phyloP scores from a whole-genome alignment of 2,797 vertebrate species.

The Lutjanus argentimaculatus region DNA sequence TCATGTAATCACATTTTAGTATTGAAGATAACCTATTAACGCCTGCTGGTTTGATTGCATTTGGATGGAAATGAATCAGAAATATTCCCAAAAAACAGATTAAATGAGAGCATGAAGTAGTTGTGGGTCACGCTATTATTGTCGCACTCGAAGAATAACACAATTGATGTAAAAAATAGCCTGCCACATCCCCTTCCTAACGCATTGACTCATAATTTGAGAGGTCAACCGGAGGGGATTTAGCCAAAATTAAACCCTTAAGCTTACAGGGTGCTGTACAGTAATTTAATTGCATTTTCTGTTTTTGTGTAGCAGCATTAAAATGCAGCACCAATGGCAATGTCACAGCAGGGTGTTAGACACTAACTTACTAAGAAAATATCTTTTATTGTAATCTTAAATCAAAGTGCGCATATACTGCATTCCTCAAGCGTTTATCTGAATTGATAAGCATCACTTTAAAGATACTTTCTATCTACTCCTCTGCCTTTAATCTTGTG shows the following conservation, averaged over 20 bases:
- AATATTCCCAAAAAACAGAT: slow-evolving; percentile 20
- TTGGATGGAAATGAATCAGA: slow-evolving; percentile 6
- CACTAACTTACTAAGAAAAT: background rate
- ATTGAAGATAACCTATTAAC: background rate
- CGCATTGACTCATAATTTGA: slow-evolving; percentile 31
- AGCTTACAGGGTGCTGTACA: slow-evolving; percentile 3
- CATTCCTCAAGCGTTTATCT: background rate
- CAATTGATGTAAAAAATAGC: slow-evolving; percentile 59
- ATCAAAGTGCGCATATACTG: background rate
- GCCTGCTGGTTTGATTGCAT: background rate
- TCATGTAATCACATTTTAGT: slow-evolving; percentile 23
- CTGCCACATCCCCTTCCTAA: slow-evolving; percentile 30
- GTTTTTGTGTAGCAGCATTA: background rate
- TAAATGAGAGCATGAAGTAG: slow-evolving; percentile 1
- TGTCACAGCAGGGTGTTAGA: background rate
- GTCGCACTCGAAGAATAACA: slow-evolving; percentile 51
- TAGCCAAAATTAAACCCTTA: slow-evolving; percentile 37
- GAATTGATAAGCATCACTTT: background rate
- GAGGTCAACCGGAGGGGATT: slow-evolving; percentile 42
- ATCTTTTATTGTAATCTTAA: background rate
- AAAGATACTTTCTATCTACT: background rate
- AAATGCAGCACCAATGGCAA: background rate
- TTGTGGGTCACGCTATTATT: slow-evolving; percentile 22
- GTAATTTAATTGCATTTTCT: slow-evolving; percentile 11
- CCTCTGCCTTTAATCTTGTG: background rate